A percentile compares a stretch with the other conserved stretches of the same genome.
These are phyloP conservation scores for Cotesia chilonis DNA, from an alignment of 1,140 invertebrate genomes.

Conservation along the genomic window DNA sequence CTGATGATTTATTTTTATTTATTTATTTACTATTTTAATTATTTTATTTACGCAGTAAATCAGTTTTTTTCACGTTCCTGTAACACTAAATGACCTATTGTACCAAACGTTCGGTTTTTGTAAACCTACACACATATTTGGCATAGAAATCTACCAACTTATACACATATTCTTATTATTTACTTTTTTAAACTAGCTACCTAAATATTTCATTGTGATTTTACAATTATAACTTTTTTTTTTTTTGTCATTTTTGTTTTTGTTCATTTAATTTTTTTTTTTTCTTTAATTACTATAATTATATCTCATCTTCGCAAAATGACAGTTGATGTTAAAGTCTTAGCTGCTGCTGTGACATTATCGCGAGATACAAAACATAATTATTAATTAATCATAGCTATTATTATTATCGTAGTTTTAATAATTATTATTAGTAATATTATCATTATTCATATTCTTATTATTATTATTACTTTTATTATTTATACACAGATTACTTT, in stretches of 20 bases:
- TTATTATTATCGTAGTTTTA: not conserved
- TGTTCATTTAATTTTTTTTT: constrained; percentile 1
- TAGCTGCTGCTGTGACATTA: too few relatives aligned
- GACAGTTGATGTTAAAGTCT: too few relatives aligned
- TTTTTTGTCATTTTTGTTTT: constrained; percentile 14
- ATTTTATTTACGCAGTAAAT: not conserved
- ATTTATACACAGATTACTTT: too few relatives aligned
- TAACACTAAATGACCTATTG: constrained; percentile 45
- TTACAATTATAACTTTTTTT: constrained; percentile 35
- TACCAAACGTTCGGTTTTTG: constrained; percentile 49
- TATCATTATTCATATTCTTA: not conserved
- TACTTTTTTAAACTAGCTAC: constrained; percentile 39
- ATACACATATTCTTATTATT: constrained; percentile 44
- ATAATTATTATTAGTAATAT: not conserved
- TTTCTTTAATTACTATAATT: not conserved
- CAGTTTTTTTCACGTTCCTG: constrained; percentile 1
- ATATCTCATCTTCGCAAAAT: too few relatives aligned
- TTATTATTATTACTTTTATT: not conserved
- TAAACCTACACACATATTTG: constrained; percentile 59
- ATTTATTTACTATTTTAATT: not conserved
- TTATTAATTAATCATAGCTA: not conserved
- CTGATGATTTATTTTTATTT: constrained; percentile 29
- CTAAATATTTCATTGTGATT: constrained; percentile 37
- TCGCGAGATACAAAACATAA: not conserved
- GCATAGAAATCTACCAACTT: constrained; percentile 61